These are phyloP conservation scores for Lamprotornis superbus DNA, from an alignment of 2,113 vertebrate genomes.

Conservation along the genomic window DNA sequence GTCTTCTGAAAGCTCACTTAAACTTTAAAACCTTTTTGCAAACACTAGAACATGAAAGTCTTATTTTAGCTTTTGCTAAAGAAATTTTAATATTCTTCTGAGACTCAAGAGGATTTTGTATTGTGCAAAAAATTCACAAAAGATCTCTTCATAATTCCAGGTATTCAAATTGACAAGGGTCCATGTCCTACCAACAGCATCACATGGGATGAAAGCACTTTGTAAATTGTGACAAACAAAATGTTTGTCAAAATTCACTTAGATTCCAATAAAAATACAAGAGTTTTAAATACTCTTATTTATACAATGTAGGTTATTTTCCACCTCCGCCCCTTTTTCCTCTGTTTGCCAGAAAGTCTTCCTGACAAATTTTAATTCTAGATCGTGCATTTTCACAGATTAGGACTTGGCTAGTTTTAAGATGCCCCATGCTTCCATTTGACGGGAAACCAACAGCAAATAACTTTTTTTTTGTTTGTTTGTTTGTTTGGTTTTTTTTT, in stretches of 20 bases:
- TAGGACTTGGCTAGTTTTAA: not conserved
- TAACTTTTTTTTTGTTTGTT: not conserved
- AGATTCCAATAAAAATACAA: not conserved
- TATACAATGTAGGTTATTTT: not conserved
- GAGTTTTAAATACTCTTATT: not conserved
- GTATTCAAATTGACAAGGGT: not conserved
- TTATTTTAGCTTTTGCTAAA: not conserved
- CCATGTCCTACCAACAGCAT: not conserved
- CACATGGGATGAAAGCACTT: not conserved
- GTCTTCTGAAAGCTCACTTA: not conserved
- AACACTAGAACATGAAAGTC: not conserved
- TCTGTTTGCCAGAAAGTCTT: not conserved
- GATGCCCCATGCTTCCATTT: not conserved
- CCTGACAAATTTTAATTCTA: not conserved
- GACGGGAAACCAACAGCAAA: not conserved
- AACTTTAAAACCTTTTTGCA: not conserved
- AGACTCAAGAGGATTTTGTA: not conserved
- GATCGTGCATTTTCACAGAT: not conserved
- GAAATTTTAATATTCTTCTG: not conserved
- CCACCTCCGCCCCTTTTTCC: not conserved
- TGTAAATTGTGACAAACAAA: not conserved
- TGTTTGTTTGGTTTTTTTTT: too few species aligned
- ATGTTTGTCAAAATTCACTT: not conserved
- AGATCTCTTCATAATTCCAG: not conserved
- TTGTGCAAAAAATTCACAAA: not conserved